Evolutionary conservation across 2,888 invertebrate genomes (phyloP).

Genomic region (Hydraecia micacea): DNA sequence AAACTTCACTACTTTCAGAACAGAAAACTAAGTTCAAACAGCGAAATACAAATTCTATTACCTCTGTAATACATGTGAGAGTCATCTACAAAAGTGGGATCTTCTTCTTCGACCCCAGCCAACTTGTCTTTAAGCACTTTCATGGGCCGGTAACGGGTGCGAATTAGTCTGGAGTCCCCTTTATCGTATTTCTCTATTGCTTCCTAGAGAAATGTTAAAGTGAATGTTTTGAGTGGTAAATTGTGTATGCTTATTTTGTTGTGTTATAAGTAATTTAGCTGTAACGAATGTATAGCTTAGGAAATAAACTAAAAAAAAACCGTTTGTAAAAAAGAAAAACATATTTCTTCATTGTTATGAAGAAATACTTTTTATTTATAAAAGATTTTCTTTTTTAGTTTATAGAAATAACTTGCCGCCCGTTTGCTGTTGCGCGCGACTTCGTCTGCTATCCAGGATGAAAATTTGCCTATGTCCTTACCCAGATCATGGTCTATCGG

Average conservation of each 20-base stretch:
- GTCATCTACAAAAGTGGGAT: constrained; percentile 85
- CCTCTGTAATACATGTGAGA: constrained; percentile 87
- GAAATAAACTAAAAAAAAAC: neutral
- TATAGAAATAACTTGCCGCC: too few relatives aligned
- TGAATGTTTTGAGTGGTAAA: neutral
- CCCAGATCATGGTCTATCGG: too few relatives aligned
- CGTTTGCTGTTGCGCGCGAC: neutral
- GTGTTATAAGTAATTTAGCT: neutral
- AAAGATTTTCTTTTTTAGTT: neutral
- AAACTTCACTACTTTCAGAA: neutral
- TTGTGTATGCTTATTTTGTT: constrained; percentile 1
- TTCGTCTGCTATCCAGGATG: too few relatives aligned
- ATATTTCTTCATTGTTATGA: neutral
- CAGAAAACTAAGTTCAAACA: neutral
- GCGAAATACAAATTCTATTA: constrained; percentile 64
- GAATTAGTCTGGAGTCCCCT: constrained; percentile 84
- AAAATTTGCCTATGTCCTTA: too few relatives aligned
- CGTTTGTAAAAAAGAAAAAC: neutral
- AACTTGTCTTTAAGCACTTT: constrained; percentile 86
- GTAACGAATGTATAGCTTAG: neutral
- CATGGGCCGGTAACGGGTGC: constrained; percentile 87
- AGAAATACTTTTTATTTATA: neutral
- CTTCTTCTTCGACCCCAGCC: constrained; percentile 82
- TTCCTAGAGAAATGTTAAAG: constrained; percentile 73
- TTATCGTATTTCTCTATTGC: constrained; percentile 84